Percentiles rank a stretch among this genome's conserved stretches.
Evolutionary conservation across 1,140 invertebrate genomes (phyloP).

Genomic region (Tetramorium parvispinum): DNA sequence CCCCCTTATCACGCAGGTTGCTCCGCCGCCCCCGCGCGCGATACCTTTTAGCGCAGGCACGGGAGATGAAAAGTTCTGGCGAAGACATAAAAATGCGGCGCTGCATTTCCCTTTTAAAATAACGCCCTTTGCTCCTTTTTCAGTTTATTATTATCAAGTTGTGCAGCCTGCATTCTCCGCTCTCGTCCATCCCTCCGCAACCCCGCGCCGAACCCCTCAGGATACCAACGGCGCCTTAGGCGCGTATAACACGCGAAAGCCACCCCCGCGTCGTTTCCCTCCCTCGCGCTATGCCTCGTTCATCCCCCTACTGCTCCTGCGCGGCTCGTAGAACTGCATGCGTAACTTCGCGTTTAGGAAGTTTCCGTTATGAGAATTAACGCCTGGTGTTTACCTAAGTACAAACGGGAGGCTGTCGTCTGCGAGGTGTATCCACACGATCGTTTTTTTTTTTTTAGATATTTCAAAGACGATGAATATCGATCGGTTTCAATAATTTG

Average conservation of each 20-base stretch:
- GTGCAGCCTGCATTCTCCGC: conserved; percentile 69
- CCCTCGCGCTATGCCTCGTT: conserved; percentile 42
- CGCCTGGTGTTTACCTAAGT: conserved; percentile 71
- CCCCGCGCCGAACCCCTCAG: conserved; percentile 38
- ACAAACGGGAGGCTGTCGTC: conserved; percentile 24
- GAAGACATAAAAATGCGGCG: conserved; percentile 86
- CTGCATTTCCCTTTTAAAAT: conserved; percentile 86
- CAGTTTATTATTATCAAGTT: conserved; percentile 86
- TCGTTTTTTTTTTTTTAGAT: neutral
- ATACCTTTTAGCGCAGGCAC: conserved; percentile 58
- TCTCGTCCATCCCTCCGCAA: conserved; percentile 28
- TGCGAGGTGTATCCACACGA: neutral
- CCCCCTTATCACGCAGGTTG: neutral
- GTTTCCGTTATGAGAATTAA: conserved; percentile 82
- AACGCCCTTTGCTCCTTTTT: conserved; percentile 84
- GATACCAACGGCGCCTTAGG: conserved; percentile 63
- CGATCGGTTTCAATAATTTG: neutral
- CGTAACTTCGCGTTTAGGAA: conserved; percentile 80
- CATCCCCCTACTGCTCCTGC: neutral
- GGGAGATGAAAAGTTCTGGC: conserved; percentile 85
- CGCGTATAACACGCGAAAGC: conserved; percentile 68
- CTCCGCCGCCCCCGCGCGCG: conserved; percentile 24
- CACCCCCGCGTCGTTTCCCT: conserved; percentile 22
- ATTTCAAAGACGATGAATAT: neutral
- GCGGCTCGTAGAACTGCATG: conserved; percentile 69